A percentile compares a stretch with the other conserved stretches of the same genome.
Conservation (phyloP, 2,113 vertebrate species). For the Clarias gariepinus region DNA sequence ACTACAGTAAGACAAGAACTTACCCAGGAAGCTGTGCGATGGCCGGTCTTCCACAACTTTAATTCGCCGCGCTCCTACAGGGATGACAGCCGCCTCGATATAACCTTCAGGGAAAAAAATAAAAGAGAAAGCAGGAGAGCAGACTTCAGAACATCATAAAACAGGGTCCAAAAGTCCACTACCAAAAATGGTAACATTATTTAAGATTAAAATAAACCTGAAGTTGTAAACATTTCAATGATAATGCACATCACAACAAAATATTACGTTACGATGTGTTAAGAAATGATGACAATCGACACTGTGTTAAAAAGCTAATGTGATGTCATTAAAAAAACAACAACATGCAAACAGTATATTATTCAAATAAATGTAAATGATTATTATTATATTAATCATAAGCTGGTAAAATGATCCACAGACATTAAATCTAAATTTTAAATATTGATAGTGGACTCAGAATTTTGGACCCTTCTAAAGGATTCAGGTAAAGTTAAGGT, state of each 20-base stretch:
- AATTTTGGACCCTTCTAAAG: constrained; percentile 1
- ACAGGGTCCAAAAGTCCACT: constrained; percentile 16
- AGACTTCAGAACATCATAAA: background rate
- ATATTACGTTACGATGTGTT: background rate
- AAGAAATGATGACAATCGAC: background rate
- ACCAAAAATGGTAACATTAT: background rate
- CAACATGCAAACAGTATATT: background rate
- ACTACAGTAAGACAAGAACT: constrained; percentile 53
- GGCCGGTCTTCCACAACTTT: constrained; percentile 94
- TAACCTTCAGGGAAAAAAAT: constrained; percentile 77
- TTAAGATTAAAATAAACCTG: background rate
- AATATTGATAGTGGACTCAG: constrained; percentile 9
- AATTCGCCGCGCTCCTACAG: constrained; percentile 89
- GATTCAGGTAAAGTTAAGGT: background rate
- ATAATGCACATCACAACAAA: background rate
- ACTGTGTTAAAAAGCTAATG: background rate
- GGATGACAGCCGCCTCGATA: constrained; percentile 91
- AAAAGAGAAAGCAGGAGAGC: constrained; percentile 42
- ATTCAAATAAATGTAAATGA: background rate
- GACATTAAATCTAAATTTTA: background rate
- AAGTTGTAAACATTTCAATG: background rate
- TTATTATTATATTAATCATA: background rate
- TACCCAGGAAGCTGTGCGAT: constrained; percentile 97
- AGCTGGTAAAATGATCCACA: background rate
- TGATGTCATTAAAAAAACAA: background rate